Base-by-base conservation (phyloP, 2,797 vertebrate genomes). In the Sebastes variabilis region DNA sequence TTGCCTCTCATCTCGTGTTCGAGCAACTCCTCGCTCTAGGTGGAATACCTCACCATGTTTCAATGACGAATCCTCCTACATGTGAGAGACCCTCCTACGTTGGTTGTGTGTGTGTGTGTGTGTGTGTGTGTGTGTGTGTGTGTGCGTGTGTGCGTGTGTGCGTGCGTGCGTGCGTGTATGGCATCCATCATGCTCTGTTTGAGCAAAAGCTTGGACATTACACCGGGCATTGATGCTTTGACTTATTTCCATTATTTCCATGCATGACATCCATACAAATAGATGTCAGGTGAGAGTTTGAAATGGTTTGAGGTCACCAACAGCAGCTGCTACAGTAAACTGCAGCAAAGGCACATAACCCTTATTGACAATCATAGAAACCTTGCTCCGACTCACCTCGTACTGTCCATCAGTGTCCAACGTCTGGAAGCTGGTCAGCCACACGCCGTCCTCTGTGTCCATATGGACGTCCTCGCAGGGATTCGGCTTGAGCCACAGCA, bases 371-470 rank as follows among this genome's bases (percentile, higher is more conserved):
- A 56, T 30, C 10, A 12, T 22, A 38, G 25, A 38, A 36, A 34
- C 5, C 22, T 32, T 11, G 8, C n/a, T 38, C 14, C 2, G 11
- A 27, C 93, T 93, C 64, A 96, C 95, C 88, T 94, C 88, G 80
- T n/a, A 64, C 10, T 74, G 80, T 24, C 83, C 77, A 2, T 94
- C 93, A 0, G 85, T 82, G 79, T 94, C 93, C 80, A 96, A 49
- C 18, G 81, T 36, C 66, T 95, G 93, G 88, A 96, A 95, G 88
- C 94, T 89, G 25, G 85, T 92, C 25, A 96, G 93, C 89, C 94
- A 95, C 32, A 96, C 91, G 1, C 94, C 92, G 0, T 93, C 88
- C 79, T 94, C 92, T 1, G 75, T 83, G 83, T 95, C 90, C 70
- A 29, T 79, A 80, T 92, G 91, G 66, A 91, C 30, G 4, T 91